Base-by-base conservation (phyloP, 2,113 vertebrate genomes). In the human (Homo sapiens) region DNA sequence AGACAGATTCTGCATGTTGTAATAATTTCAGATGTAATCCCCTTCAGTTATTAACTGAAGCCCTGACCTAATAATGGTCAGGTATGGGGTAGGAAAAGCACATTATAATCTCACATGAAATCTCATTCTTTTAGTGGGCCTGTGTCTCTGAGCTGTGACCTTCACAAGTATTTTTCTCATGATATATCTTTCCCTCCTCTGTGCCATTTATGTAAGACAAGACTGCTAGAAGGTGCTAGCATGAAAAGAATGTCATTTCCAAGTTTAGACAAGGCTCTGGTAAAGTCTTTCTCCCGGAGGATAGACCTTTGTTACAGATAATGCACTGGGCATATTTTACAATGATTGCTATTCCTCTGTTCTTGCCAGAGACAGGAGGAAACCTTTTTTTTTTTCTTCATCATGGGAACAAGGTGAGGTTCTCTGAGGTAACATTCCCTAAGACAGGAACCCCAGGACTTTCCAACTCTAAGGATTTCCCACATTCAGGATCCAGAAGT, bases 371-470 rank as follows among this genome's bases (percentile, higher is more conserved):
- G 14, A 8, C 25, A 81, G 13, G 3, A 80, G 8, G 35, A 30
- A 11, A 35, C 6, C 25, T n/a, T 30, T 59, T 93, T 93, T 64
- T 18, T 12, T 12, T 38, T 50, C 38, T 9, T 73, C 16, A 27
- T 0, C 22, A 18, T 32, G 22, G 2, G 0, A 88, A 75, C 22
- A 87, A 50, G 0, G 0, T 45, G 1, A 14, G 4, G 8, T 70
- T 82, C n/a, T 18, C 45, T 22, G 30, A 90, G 8, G 10, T 57
- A 78, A 87, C 10, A 52, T 2, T n/a, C 16, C 17, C 8, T 25
- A 70, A 83, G 4, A 76, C 1, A 3, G 18, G 43, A 75, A 32
- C 12, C 7, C 35, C 8, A 23, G 12, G 23, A 50, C 6, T 50
- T 87, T 86, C 66, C 23, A 61, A 61, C 3, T 13, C 2, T 48